Evolutionary conservation across 2,888 invertebrate genomes (phyloP), one percentile per base, ranked within the genome.

Genomic region (Cantharis lateralis): DNA sequence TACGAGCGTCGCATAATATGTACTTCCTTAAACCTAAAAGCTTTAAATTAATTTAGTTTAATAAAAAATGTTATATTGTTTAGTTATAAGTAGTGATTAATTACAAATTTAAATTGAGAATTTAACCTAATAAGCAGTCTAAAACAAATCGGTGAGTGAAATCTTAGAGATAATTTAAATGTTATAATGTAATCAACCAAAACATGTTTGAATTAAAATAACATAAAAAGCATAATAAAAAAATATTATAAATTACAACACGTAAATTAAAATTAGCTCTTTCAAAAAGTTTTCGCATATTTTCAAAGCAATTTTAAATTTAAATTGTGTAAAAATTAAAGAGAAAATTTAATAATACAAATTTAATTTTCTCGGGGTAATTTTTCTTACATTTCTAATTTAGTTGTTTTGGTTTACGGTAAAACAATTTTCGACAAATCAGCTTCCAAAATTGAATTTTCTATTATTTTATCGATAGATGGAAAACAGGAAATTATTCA

Each of bases 1-100:
- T 84, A 83, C 84, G 84, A 83, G 82, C 82, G 83, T 84, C 83
- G 82, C 85, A 82, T 84, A 88, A 88, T 88, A 89, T 89, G 89
- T 89, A 89, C 89, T 89, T 88, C 88, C 89, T 89, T 89, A 87
- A 90, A 90, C 89, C 85, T 79, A 26, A 68, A 71, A 89, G 89
- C 89, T 74, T 71, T 74, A 74, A 75, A 71, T 71, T 71, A 75
- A 75, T 62, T 71, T 71, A 75, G 71, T 68, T 11, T 61, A 63
- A 62, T 68, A 71, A 62, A 75, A 75, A 62, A 69, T 61, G 70
- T 74, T 74, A 74, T 28, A 71, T 75, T 75, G 74, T 70, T 74
- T 48, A 18, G 70, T 74, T 74, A 15, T 69, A 73, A 68, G 62
- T 68, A 68, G 73, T 73, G 68, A 68, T 26, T 15, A 18, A 15